These are phyloP conservation scores for Antrozous pallidus DNA, from an alignment of 2,797 vertebrate genomes.

Conservation along the genomic window DNA sequence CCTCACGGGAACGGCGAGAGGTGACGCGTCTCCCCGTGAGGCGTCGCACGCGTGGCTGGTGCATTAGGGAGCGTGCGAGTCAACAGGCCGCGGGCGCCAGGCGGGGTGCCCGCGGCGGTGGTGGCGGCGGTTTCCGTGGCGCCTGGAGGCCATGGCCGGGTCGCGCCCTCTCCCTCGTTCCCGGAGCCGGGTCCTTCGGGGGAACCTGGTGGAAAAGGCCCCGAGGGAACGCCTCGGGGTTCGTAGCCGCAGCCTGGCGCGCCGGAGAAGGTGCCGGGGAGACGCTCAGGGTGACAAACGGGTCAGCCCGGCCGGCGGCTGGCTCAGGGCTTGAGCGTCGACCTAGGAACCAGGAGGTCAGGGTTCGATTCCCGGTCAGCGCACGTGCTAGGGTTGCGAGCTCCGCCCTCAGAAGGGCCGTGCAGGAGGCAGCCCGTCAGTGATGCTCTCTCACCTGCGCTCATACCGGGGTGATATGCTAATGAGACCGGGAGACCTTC, in stretches of 20 bases:
- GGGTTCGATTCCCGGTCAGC: no score
- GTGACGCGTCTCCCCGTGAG: constrained; percentile 78
- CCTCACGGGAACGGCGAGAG: constrained; percentile 78
- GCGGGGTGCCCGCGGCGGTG: no score
- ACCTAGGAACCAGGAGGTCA: no score
- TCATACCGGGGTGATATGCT: no score
- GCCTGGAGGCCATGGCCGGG: constrained; percentile 66
- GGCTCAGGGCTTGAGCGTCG: no score
- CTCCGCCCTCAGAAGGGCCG: no score
- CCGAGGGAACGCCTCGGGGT: constrained; percentile 73
- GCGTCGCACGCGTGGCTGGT: constrained; percentile 81
- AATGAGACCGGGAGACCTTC: no score
- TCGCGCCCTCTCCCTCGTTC: constrained; percentile 57
- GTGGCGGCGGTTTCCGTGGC: constrained; percentile 66
- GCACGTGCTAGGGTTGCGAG: no score
- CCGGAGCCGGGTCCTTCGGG: constrained; percentile 75
- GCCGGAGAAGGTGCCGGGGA: constrained; percentile 67
- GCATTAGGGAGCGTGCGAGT: constrained; percentile 78
- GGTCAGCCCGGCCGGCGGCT: constrained; percentile 23
- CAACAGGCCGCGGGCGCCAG: no score
- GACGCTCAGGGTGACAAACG: constrained; percentile 62
- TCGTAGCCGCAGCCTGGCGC: constrained; percentile 71
- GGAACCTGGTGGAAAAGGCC: constrained; percentile 69
- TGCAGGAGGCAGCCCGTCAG: no score
- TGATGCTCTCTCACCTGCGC: no score